Conservation (phyloP, 2,888 invertebrate species). For the Mimas tiliae region DNA sequence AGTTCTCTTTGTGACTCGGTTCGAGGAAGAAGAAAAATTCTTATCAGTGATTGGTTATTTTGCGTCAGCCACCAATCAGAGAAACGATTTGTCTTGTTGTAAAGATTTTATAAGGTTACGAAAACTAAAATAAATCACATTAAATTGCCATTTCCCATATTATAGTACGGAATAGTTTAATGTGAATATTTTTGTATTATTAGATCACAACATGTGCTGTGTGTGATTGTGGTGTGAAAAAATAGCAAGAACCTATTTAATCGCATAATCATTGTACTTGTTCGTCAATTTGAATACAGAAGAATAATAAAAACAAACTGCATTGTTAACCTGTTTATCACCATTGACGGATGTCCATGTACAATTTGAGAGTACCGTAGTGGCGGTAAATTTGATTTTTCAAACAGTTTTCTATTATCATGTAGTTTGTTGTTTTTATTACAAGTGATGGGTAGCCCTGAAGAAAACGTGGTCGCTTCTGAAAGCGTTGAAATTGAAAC, state of each 20-base stretch:
- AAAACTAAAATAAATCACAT: slow-evolving; percentile 50
- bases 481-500: slow-evolving; percentile 58
- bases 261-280: slow-evolving; percentile 32
- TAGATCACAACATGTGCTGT: slow-evolving; percentile 43
- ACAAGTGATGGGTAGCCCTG: slow-evolving; percentile 73
- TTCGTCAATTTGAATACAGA: slow-evolving; percentile 34
- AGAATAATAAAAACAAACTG: slow-evolving; percentile 57
- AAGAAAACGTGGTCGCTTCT: slow-evolving; percentile 61
- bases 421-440: slow-evolving; percentile 49
- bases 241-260: slow-evolving; percentile 34
- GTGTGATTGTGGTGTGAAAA: slow-evolving; percentile 45
- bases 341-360: slow-evolving; percentile 83
- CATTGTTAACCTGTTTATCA: slow-evolving; percentile 81
- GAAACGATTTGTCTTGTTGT: not conserved
- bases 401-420: slow-evolving; percentile 54
- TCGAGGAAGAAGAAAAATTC: not conserved
- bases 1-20: slow-evolving; percentile 12
- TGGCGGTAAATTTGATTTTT: slow-evolving; percentile 82
- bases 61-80: slow-evolving; percentile 4
- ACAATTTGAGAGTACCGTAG: slow-evolving; percentile 75
- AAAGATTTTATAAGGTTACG: slow-evolving; percentile 14
- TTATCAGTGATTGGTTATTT: slow-evolving; percentile 11
- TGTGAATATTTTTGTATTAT: slow-evolving; percentile 46
- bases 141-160: slow-evolving; percentile 64
- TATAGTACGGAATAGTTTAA: slow-evolving; percentile 51